A percentile compares a stretch with the other conserved stretches of the same genome.
These are phyloP conservation scores for Nomada flava DNA, from an alignment of 2,888 invertebrate species.

Conservation along the genomic window DNA sequence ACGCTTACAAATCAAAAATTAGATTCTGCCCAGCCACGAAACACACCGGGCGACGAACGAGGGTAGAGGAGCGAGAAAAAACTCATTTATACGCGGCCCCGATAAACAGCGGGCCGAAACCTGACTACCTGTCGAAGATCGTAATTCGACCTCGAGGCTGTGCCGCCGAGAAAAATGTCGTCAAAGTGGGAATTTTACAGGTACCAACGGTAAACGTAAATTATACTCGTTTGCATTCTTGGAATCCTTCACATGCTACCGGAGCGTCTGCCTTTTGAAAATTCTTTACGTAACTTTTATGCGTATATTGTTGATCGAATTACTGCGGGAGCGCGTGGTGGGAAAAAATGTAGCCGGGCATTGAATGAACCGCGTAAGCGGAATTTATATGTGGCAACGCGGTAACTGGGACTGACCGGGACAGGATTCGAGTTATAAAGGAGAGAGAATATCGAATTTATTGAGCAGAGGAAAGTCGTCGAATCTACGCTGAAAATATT, in stretches of 20 bases:
- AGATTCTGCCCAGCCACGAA: conserved; percentile 34
- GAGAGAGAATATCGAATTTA: conserved; percentile 47
- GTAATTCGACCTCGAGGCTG: conserved; percentile 14
- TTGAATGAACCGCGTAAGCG: neutral
- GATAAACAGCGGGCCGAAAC: conserved; percentile 72
- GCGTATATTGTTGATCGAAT: conserved; percentile 1
- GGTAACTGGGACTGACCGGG: neutral
- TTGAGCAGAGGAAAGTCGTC: conserved; percentile 42
- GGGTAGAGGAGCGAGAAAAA: conserved; percentile 18
- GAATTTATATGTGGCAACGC: neutral
- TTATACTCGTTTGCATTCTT: conserved; percentile 12
- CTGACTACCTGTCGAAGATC: conserved; percentile 54
- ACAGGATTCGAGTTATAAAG: conserved; percentile 15
- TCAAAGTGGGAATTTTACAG: conserved; percentile 2
- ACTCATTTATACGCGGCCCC: conserved; percentile 66
- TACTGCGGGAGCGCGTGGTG: neutral
- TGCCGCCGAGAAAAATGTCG: conserved; percentile 2
- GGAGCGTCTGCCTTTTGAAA: neutral
- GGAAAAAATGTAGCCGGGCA: neutral
- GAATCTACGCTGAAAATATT: conserved; percentile 35
- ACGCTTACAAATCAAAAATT: conserved; percentile 67
- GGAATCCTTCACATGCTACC: neutral
- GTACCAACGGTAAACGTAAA: neutral
- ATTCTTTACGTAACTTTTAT: neutral
- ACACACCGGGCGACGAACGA: neutral